Conservation (phyloP, 2,113 vertebrate genomes). For the Suricata suricatta region DNA sequence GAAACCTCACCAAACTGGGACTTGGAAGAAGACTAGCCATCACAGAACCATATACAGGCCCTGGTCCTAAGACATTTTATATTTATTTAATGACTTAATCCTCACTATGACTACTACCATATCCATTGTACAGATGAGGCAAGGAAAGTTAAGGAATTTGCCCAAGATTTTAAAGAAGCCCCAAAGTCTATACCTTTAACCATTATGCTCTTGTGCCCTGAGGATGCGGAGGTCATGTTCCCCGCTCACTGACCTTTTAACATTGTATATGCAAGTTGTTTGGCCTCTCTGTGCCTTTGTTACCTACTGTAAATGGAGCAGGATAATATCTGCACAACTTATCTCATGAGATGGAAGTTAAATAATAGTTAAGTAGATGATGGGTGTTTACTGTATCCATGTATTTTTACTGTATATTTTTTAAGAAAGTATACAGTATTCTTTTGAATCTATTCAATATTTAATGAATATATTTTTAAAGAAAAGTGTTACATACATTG, state of each 20-base stretch:
- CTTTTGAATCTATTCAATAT: not conserved
- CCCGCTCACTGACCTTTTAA: not conserved
- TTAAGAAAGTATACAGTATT: not conserved
- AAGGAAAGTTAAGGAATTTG: not conserved
- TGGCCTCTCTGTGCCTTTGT: not conserved
- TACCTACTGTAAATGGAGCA: not conserved
- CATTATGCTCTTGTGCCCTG: not conserved
- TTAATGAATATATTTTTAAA: constrained; percentile 40
- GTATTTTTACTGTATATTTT: not conserved
- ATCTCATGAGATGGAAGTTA: not conserved
- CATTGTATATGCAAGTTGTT: not conserved
- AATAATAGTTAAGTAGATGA: not conserved
- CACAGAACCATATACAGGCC: too few species aligned
- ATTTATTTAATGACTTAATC: not conserved
- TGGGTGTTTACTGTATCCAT: not conserved
- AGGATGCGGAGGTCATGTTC: not conserved
- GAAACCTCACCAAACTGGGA: not conserved
- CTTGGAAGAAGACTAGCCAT: not conserved
- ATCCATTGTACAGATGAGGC: not conserved
- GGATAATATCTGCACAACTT: not conserved
- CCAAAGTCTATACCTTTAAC: not conserved
- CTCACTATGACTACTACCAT: not conserved
- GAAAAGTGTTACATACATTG: not conserved
- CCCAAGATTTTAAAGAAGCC: not conserved
- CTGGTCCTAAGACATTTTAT: not conserved